Evolutionary conservation across 2,113 vertebrate genomes (phyloP).

Genomic region (Acanthisitta chloris): DNA sequence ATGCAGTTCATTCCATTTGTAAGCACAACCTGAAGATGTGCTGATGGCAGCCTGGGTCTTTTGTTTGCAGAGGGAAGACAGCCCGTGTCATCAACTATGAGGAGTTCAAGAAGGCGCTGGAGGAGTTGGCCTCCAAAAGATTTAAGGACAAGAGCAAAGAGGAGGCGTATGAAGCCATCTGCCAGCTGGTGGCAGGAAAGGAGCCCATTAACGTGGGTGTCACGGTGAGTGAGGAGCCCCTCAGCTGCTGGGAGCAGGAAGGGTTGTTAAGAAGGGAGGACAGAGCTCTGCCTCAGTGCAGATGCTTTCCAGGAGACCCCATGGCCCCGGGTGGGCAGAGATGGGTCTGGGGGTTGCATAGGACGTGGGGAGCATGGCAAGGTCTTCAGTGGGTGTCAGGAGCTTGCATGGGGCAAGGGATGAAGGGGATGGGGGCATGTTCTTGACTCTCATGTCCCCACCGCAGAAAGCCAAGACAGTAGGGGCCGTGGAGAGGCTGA

Average conservation of each 20-base stretch:
- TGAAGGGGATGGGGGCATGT: background rate
- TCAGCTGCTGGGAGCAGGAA: background rate
- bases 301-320: background rate
- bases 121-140: conserved; percentile 85
- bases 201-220: conserved; percentile 87
- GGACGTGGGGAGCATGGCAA: accelerated
- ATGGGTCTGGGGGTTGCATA: background rate
- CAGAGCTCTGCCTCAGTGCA: accelerated
- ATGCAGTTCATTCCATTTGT: background rate
- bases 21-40: accelerated
- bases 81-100: conserved; percentile 89
- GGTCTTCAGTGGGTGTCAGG: background rate
- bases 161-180: conserved; percentile 82
- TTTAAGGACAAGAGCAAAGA: conserved; percentile 92
- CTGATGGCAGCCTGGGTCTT: background rate
- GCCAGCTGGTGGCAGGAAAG: conserved; percentile 85
- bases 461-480: conserved; percentile 86
- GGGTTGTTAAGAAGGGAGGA: background rate
- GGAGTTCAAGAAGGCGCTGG: conserved; percentile 89
- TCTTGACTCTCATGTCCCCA: background rate
- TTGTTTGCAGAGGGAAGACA: conserved; percentile 82
- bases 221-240: conserved; percentile 80
- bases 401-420: background rate
- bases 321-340: background rate
- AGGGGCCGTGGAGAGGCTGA: conserved; percentile 87